These are phyloP conservation scores for Mayetiola destructor DNA, from an alignment of 2,888 invertebrate genomes.

Conservation along the genomic window DNA sequence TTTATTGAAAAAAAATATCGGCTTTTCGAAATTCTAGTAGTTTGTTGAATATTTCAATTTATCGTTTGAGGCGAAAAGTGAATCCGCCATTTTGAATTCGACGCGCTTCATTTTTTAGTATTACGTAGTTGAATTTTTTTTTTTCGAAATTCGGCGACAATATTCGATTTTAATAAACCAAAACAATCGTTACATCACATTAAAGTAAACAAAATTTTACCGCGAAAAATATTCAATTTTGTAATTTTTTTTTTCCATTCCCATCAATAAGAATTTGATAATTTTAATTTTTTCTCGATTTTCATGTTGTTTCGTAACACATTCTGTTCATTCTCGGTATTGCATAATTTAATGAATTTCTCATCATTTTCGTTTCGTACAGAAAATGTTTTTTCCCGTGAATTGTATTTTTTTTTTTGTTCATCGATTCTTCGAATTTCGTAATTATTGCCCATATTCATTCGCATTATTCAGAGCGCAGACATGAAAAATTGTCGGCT, in stretches of 20 bases:
- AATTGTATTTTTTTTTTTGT: too few relatives aligned
- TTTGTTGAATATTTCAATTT: slow-evolving; percentile 6
- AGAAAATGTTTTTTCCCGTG: not conserved
- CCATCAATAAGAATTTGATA: not conserved
- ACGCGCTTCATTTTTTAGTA: not conserved
- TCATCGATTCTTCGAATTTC: too few relatives aligned
- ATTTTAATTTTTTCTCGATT: not conserved
- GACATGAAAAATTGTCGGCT: too few relatives aligned
- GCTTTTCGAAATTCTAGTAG: slow-evolving; percentile 10
- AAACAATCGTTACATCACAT: not conserved
- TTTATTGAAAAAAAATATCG: not conserved
- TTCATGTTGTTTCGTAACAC: too few relatives aligned
- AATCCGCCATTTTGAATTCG: slow-evolving; percentile 10
- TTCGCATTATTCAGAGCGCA: too few relatives aligned
- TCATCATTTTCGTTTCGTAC: not conserved
- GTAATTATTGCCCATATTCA: too few relatives aligned
- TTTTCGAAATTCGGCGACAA: slow-evolving; percentile 1
- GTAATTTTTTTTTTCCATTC: not conserved
- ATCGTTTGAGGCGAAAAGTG: slow-evolving; percentile 2
- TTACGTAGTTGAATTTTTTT: too few relatives aligned
- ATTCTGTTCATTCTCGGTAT: not conserved
- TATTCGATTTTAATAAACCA: slow-evolving; percentile 4
- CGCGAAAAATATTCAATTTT: not conserved
- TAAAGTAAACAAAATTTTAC: too few relatives aligned
- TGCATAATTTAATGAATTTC: not conserved